phyloP scores from a whole-genome alignment of 2,113 vertebrate genomes.

The Aramus guarauna region DNA sequence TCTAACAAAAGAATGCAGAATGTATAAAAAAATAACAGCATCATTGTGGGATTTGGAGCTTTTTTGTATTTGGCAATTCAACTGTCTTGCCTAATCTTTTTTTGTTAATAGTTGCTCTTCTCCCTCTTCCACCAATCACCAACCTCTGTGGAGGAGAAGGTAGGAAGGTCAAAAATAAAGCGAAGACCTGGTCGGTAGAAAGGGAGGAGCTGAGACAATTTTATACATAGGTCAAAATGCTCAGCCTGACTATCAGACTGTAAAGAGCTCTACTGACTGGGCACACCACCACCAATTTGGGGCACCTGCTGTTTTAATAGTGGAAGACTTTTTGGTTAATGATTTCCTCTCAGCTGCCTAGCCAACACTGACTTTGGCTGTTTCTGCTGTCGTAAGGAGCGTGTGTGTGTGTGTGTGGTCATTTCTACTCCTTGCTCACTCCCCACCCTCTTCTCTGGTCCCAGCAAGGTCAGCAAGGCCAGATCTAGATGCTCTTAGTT shows the following conservation, averaged over 20 bases:
- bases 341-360: neutral
- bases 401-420: fast-evolving
- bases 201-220: neutral
- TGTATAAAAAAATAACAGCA: neutral
- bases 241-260: neutral
- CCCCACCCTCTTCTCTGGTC: neutral
- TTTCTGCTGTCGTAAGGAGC: neutral
- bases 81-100: neutral
- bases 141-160: neutral
- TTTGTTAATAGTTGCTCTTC: neutral
- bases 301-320: neutral
- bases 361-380: neutral
- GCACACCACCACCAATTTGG: neutral
- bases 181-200: neutral
- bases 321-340: neutral
- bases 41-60: neutral
- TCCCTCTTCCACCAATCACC: neutral
- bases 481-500: neutral
- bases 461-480: neutral
- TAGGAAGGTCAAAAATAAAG: neutral
- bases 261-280: neutral
- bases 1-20: neutral
- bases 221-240: neutral
- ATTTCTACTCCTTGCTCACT: neutral
- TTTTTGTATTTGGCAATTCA: neutral